Base-by-base conservation (phyloP, 2,797 vertebrate genomes). In the Parauchenoglanis ngamensis region DNA sequence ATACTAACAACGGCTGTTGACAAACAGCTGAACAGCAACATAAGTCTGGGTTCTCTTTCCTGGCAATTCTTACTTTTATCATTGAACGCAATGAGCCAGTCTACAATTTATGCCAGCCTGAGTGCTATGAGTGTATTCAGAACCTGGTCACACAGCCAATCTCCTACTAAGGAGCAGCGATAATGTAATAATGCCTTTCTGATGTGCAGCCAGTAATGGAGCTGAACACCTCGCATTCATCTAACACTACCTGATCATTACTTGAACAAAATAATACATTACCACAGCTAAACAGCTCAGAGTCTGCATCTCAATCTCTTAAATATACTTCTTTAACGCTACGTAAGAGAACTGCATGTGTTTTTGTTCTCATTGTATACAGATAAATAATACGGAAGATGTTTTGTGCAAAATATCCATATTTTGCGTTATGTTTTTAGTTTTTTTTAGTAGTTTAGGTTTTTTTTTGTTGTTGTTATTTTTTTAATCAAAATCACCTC, bases 111-210 rank as follows among this genome's bases (percentile, higher is more conserved):
- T 95, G 95, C 96, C 96, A 96, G 96, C 95, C 93, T 94, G 95
- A 95, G 94, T 95, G 95, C 96, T 97, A 96, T 96, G 96, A 96
- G 96, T 97, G 96, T 96, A 95, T 96, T 96, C 96, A 95, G 96
- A 96, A 96, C 96, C 96, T 96, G 97, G 97, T 97, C 97, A 96
- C 96, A 95, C 97, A 96, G 95, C 97, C 96, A 97, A 96, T 95
- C 96, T 95, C 96, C 96, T 96, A 96, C 96, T 98, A 97, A 97
- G 97, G 96, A 97, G 96, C 96, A 96, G 96, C 95, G 95, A 96
- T 96, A 97, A 96, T 97, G 96, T 97, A 97, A 97, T 98, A 97
- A 98, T 96, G 96, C 96, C 96, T 96, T 94, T 94, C 95, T 97
- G 97, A 98, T 97, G 97, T 96, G 96, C 95, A 95, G 96, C 94